Conservation (phyloP, 2,113 vertebrate species). For the Phyllostomus hastatus region DNA sequence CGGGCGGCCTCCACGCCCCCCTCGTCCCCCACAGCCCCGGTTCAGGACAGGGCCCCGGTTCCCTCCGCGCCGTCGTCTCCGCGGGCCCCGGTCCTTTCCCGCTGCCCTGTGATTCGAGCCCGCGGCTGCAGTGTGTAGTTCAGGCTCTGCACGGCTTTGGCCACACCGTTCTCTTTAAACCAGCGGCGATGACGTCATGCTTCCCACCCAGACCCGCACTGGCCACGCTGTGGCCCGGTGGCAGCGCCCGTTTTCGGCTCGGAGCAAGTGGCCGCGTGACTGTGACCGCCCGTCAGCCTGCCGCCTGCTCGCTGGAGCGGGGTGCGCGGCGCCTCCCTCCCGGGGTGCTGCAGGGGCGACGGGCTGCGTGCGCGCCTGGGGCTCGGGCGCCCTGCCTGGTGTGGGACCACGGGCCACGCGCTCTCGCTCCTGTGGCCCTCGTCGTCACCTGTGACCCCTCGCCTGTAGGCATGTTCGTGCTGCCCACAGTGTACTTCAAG, state of each 20-base stretch:
- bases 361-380: rapidly evolving
- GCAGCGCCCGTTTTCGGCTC: rapidly evolving
- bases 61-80: not conserved
- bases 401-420: rapidly evolving
- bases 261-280: not conserved
- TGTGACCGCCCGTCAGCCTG: too few relatives aligned
- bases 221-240: rapidly evolving
- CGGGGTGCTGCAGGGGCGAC: not conserved
- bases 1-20: not conserved
- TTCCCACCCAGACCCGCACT: not conserved
- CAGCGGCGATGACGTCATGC: not conserved
- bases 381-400: rapidly evolving
- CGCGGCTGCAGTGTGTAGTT: not conserved
- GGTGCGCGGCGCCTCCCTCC: rapidly evolving
- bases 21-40: not conserved
- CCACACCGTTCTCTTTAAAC: not conserved
- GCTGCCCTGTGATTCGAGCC: not conserved
- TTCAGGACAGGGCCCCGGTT: rapidly evolving
- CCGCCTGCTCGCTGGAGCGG: not conserved
- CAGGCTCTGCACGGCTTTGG: not conserved
- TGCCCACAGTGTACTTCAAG: not conserved
- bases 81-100: not conserved
- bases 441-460: not conserved
- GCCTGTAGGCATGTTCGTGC: not conserved
- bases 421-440: not conserved